These are phyloP conservation scores for Pheosia gnoma DNA, from an alignment of 2,888 invertebrate species.

Conservation along the genomic window DNA sequence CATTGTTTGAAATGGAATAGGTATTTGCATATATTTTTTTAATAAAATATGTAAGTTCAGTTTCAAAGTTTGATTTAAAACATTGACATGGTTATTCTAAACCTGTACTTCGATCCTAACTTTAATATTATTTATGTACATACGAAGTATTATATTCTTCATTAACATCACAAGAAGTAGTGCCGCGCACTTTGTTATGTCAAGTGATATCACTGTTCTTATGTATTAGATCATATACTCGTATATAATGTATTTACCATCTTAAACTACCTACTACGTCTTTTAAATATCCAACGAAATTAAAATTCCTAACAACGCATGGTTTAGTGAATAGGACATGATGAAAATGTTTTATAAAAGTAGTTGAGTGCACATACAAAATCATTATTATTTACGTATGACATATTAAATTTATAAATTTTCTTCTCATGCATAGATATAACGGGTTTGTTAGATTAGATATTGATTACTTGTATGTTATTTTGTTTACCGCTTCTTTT, in stretches of 20 bases:
- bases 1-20: too few species aligned
- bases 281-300: background rate
- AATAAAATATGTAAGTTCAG: too few species aligned
- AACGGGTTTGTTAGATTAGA: slow-evolving; percentile 55
- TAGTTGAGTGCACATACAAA: background rate
- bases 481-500: slow-evolving; percentile 66
- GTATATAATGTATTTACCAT: slow-evolving; percentile 8
- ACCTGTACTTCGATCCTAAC: too few species aligned
- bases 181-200: slow-evolving; percentile 44
- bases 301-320: slow-evolving; percentile 4
- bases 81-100: too few species aligned
- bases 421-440: slow-evolving; percentile 46
- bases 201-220: slow-evolving; percentile 42
- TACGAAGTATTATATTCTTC: slow-evolving; percentile 15
- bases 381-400: background rate
- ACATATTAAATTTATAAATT: slow-evolving; percentile 30
- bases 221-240: slow-evolving; percentile 32
- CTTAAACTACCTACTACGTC: slow-evolving; percentile 5
- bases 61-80: too few species aligned
- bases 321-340: background rate
- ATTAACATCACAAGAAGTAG: slow-evolving; percentile 27
- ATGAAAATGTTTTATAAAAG: background rate
- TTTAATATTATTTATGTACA: slow-evolving; percentile 13
- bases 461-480: slow-evolving; percentile 49
- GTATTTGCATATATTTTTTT: too few species aligned